phyloP scores from a whole-genome alignment of 1,140 invertebrate species.

The Zaprionus camerounensis region DNA sequence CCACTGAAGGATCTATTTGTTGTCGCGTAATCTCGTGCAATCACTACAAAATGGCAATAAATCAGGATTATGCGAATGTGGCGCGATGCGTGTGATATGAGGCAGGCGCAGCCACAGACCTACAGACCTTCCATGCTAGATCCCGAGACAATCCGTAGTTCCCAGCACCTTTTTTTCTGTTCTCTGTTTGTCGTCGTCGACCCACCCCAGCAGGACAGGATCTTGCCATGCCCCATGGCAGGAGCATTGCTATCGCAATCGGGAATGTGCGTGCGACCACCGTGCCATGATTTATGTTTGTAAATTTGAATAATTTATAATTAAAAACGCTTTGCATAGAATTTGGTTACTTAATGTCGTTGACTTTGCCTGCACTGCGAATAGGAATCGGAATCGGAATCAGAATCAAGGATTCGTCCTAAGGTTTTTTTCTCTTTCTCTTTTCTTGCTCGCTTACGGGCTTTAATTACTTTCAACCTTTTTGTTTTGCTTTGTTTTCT shows the following conservation, averaged over 20 bases:
- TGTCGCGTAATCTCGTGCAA: slow-evolving; percentile 82
- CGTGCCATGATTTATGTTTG: slow-evolving; percentile 74
- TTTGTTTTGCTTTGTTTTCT: slow-evolving; percentile 30
- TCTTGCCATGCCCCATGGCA: slow-evolving; percentile 18
- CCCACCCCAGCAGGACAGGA: slow-evolving; percentile 28
- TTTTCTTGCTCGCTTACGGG: slow-evolving; percentile 37
- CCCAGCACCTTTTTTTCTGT: slow-evolving; percentile 41
- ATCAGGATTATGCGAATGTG: slow-evolving; percentile 84
- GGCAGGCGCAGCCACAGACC: background rate
- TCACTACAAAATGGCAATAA: slow-evolving; percentile 83
- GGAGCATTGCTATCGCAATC: slow-evolving; percentile 31
- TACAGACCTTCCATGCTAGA: background rate
- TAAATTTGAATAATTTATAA: slow-evolving; percentile 83
- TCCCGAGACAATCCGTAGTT: slow-evolving; percentile 15
- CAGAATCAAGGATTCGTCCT: slow-evolving; percentile 7
- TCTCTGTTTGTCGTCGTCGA: background rate
- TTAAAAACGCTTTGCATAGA: slow-evolving; percentile 77
- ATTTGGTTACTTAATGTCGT: slow-evolving; percentile 80
- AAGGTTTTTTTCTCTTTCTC: slow-evolving; percentile 20
- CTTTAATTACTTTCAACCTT: slow-evolving; percentile 82
- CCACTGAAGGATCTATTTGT: slow-evolving; percentile 83
- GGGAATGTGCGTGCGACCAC: slow-evolving; percentile 60
- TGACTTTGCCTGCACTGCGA: slow-evolving; percentile 53
- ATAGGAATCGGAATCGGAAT: background rate
- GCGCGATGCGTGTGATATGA: slow-evolving; percentile 73